phyloP scores from a whole-genome alignment of 1,140 invertebrate species.

The Mesaphorura yosii region DNA sequence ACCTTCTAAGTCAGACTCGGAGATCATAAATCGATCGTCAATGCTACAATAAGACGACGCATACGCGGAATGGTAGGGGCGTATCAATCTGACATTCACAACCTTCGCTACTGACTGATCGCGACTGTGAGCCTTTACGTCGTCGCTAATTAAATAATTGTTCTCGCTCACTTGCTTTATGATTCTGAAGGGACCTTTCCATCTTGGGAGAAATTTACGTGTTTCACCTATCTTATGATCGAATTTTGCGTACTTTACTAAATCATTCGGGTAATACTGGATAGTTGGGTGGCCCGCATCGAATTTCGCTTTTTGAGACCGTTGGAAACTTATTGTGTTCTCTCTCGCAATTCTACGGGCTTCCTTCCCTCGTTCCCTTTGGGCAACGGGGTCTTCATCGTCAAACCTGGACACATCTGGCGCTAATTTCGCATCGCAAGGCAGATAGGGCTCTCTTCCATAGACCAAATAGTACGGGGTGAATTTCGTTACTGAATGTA shows the following conservation, averaged over 20 bases:
- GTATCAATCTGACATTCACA: not conserved
- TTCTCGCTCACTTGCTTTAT: not conserved
- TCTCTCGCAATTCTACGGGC: not conserved
- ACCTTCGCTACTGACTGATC: not conserved
- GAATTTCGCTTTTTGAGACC: not conserved
- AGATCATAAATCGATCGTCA: too few species aligned
- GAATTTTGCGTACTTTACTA: not conserved
- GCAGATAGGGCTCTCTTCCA: constrained; percentile 34
- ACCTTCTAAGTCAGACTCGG: too few species aligned
- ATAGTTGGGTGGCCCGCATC: not conserved
- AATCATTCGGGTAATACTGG: not conserved
- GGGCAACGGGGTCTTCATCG: not conserved
- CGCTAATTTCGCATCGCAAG: constrained; percentile 10
- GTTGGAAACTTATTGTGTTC: not conserved
- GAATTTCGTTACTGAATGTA: constrained; percentile 36
- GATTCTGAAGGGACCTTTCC: not conserved
- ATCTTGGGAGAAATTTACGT: not conserved
- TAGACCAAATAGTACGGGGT: constrained; percentile 39
- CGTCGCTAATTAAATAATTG: not conserved
- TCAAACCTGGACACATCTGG: not conserved
- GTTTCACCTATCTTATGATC: not conserved
- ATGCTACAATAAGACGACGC: not conserved
- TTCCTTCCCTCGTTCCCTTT: not conserved
- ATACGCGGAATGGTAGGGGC: not conserved
- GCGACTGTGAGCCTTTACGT: not conserved